These are phyloP conservation scores for Eublepharis macularius DNA, from an alignment of 2,113 vertebrate species.

Conservation along the genomic window DNA sequence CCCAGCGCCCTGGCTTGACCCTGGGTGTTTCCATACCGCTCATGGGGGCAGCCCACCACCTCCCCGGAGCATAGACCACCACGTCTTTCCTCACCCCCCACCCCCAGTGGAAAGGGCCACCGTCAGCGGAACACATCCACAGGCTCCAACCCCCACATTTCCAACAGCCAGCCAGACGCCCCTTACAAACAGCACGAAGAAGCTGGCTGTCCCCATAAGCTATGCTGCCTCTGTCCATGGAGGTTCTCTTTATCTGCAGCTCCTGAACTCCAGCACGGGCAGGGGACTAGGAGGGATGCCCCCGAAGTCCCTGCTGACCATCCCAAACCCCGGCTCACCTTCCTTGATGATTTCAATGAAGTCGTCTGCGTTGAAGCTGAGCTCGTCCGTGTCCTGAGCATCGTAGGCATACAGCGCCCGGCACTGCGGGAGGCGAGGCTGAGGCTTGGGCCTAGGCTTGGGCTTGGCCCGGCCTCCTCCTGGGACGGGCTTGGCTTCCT, in stretches of 20 bases:
- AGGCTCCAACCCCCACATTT: no score
- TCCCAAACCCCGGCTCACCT: slow-evolving; percentile 61
- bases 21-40: no score
- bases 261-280: not conserved
- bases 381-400: slow-evolving; percentile 85
- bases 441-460: slow-evolving; percentile 73
- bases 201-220: not conserved
- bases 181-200: not conserved
- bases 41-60: no score
- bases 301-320: not conserved
- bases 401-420: slow-evolving; percentile 83
- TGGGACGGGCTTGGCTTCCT: slow-evolving; percentile 79
- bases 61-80: not conserved
- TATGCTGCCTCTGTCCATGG: not conserved
- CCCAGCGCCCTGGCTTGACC: no score
- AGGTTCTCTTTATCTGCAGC: not conserved
- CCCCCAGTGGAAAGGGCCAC: no score
- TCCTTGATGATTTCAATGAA: slow-evolving; percentile 80
- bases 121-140: no score
- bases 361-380: slow-evolving; percentile 82
- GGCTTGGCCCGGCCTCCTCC: slow-evolving; percentile 74
- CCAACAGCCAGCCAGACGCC: no score
- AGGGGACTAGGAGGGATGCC: not conserved
- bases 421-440: slow-evolving; percentile 77
- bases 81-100: not conserved